phyloP scores from a whole-genome alignment of 2,888 invertebrate genomes.

The Melanargia galathea region DNA sequence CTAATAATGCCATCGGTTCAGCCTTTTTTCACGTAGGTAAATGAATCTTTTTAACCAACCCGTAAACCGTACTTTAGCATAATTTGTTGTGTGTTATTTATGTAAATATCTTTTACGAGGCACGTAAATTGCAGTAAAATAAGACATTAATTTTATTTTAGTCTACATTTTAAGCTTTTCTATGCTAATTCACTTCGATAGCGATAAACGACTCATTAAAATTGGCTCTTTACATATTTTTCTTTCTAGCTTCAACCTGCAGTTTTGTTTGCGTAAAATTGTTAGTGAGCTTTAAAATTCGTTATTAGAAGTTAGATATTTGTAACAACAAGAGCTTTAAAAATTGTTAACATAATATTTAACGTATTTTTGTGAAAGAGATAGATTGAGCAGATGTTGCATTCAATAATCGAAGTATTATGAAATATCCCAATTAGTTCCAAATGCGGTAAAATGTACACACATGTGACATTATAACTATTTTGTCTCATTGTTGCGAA shows the following conservation, averaged over 20 bases:
- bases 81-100: conserved; percentile 8
- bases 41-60: conserved; percentile 18
- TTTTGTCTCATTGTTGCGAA: conserved; percentile 78
- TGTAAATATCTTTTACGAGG: neutral
- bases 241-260: neutral
- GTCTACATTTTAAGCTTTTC: conserved; percentile 14
- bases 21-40: conserved; percentile 40
- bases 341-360: neutral
- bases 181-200: conserved; percentile 16
- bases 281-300: neutral
- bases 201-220: conserved; percentile 5
- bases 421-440: conserved; percentile 80
- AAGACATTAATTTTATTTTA: conserved; percentile 21
- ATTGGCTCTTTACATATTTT: conserved; percentile 2
- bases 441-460: conserved; percentile 74
- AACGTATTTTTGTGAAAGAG: conserved; percentile 19
- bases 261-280: neutral
- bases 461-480: conserved; percentile 79
- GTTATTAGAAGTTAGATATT: neutral
- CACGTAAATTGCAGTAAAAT: conserved; percentile 18
- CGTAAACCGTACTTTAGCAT: conserved; percentile 2
- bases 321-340: neutral
- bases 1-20: conserved; percentile 25
- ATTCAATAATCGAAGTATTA: conserved; percentile 67
- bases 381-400: conserved; percentile 65